These are phyloP conservation scores for Drosophila ohnishii DNA, from an alignment of 1,140 invertebrate species.

Conservation along the genomic window DNA sequence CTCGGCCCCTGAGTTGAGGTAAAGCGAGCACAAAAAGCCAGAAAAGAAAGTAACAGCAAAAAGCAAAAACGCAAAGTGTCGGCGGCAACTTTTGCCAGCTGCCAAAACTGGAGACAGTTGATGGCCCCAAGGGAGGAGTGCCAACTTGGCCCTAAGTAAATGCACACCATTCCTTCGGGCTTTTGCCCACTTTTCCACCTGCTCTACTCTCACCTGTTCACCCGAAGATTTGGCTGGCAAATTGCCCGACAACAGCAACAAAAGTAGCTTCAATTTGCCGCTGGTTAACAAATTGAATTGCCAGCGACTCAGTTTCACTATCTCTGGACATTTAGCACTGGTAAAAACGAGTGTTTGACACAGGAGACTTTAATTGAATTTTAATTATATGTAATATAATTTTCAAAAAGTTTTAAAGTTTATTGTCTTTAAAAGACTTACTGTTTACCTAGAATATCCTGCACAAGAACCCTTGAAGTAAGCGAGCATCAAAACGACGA, in stretches of 20 bases:
- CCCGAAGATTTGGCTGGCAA: conserved; percentile 51
- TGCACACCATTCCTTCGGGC: conserved; percentile 30
- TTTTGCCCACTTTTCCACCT: conserved; percentile 7
- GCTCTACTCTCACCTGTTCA: conserved; percentile 9
- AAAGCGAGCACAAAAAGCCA: conserved; percentile 4
- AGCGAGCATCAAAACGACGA: not conserved
- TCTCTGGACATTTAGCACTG: conserved; percentile 16
- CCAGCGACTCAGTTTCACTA: conserved; percentile 36
- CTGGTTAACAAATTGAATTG: conserved; percentile 73
- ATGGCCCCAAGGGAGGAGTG: conserved; percentile 44
- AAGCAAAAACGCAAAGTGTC: conserved; percentile 38
- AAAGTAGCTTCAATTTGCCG: conserved; percentile 55
- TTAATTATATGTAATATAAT: no score
- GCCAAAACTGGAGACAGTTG: conserved; percentile 78
- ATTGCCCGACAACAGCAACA: conserved; percentile 48
- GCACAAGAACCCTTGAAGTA: not conserved
- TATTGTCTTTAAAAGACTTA: not conserved
- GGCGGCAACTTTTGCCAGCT: conserved; percentile 71
- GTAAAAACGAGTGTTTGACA: not conserved
- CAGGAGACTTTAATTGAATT: not conserved
- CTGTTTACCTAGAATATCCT: no score
- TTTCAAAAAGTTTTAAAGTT: not conserved
- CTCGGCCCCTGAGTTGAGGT: not conserved
- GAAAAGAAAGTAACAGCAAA: conserved; percentile 5
- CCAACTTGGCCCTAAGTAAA: conserved; percentile 71